phyloP scores from a whole-genome alignment of 2,888 invertebrate species.

The Mamestra brassicae region DNA sequence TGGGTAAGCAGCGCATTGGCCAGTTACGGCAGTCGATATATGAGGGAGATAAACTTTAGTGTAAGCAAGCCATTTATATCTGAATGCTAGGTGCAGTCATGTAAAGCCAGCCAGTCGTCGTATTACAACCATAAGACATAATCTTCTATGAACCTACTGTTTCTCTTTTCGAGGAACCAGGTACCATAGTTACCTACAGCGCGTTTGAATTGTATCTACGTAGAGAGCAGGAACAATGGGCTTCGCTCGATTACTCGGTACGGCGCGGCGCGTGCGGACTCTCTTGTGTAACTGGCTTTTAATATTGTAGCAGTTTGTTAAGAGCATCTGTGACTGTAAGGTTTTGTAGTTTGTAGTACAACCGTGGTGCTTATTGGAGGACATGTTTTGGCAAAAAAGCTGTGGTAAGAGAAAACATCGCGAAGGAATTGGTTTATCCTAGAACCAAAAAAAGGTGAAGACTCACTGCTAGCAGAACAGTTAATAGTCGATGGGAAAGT shows the following conservation, averaged over 20 bases:
- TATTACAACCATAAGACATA: no score
- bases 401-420: background rate
- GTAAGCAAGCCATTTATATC: no score
- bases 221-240: slow-evolving; percentile 53
- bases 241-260: slow-evolving; percentile 59
- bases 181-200: slow-evolving; percentile 35
- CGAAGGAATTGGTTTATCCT: background rate
- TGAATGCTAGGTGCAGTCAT: no score
- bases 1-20: no score
- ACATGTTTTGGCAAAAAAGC: background rate
- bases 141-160: slow-evolving; percentile 15
- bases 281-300: slow-evolving; percentile 44
- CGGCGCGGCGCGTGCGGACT: slow-evolving; percentile 43
- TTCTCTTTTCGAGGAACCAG: background rate
- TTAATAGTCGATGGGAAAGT: no score
- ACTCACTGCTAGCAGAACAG: no score
- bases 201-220: slow-evolving; percentile 60
- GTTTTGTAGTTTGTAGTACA: background rate
- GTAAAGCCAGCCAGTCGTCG: no score
- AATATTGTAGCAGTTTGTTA: slow-evolving; percentile 54
- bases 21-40: no score
- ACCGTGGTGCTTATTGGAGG: background rate
- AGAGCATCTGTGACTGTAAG: background rate
- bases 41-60: no score
- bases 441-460: background rate